Percentiles rank a stretch among this genome's conserved stretches.
Evolutionary conservation across 2,797 vertebrate genomes (phyloP).

Genomic region (Alosa sapidissima): DNA sequence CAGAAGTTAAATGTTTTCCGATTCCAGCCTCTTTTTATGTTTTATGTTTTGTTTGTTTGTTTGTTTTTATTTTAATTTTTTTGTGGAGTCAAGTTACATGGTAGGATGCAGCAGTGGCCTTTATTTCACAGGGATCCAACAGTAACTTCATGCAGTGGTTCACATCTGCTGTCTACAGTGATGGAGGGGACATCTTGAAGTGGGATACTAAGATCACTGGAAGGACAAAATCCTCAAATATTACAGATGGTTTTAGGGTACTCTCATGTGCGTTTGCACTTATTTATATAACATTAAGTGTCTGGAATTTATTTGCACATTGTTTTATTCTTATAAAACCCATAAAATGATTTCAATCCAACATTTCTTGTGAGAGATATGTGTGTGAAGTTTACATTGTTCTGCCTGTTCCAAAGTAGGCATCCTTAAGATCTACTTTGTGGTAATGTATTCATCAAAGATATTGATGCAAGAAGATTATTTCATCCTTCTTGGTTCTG

Average conservation of each 20-base stretch:
- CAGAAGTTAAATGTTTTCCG: neutral
- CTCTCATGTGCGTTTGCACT: conserved; percentile 37
- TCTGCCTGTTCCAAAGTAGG: too few relatives aligned
- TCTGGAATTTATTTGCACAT: conserved; percentile 54
- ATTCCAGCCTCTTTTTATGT: neutral
- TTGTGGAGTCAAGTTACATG: neutral
- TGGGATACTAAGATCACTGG: neutral
- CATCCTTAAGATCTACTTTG: too few relatives aligned
- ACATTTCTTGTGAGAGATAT: neutral
- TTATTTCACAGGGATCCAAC: neutral
- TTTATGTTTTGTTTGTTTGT: neutral
- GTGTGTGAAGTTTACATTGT: neutral
- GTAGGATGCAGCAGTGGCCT: conserved; percentile 10
- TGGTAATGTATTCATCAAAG: too few relatives aligned
- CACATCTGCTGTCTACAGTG: neutral
- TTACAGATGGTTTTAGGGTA: conserved; percentile 43
- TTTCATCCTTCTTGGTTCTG: too few relatives aligned
- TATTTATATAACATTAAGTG: neutral
- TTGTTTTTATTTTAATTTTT: neutral
- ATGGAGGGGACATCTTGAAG: neutral
- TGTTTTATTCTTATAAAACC: conserved; percentile 56
- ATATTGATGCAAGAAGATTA: too few relatives aligned
- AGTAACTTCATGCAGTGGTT: neutral
- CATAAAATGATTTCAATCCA: conserved; percentile 19
- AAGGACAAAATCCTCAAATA: conserved; percentile 24